phyloP scores from a whole-genome alignment of 1,140 invertebrate genomes.

The Semibalanus balanoides region DNA sequence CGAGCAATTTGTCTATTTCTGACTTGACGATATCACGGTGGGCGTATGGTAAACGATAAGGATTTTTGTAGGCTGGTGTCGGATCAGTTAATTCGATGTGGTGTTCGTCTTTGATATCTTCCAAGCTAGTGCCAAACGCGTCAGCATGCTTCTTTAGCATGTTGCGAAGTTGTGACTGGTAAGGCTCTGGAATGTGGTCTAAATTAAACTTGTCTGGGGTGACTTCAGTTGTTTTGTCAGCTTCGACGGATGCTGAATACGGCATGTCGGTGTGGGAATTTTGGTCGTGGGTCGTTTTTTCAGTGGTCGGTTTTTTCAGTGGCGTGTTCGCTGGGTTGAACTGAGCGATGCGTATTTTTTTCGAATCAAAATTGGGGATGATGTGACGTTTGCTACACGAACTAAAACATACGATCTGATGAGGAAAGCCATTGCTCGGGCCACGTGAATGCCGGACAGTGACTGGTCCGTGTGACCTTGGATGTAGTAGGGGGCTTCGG shows the following conservation, averaged over 20 bases:
- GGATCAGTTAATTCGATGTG: neutral
- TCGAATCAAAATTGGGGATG: neutral
- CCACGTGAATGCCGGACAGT: neutral
- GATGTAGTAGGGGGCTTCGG: neutral
- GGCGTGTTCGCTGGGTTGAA: neutral
- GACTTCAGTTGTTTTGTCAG: neutral
- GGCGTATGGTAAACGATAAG: neutral
- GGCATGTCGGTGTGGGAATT: neutral
- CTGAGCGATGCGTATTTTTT: neutral
- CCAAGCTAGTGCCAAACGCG: neutral
- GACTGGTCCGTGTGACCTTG: neutral
- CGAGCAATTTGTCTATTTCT: neutral
- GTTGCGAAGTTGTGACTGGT: neutral
- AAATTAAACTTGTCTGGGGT: neutral
- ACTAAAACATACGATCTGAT: neutral
- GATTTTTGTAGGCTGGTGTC: neutral
- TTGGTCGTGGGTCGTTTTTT: no score
- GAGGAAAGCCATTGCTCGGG: no score
- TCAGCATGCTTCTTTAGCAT: neutral
- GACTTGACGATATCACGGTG: neutral
- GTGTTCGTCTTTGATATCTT: neutral
- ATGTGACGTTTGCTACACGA: neutral
- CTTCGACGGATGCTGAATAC: neutral
- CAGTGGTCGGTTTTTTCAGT: neutral
- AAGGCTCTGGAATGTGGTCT: neutral